Conservation (phyloP, 2,888 invertebrate genomes). For the Unio delphinus region DNA sequence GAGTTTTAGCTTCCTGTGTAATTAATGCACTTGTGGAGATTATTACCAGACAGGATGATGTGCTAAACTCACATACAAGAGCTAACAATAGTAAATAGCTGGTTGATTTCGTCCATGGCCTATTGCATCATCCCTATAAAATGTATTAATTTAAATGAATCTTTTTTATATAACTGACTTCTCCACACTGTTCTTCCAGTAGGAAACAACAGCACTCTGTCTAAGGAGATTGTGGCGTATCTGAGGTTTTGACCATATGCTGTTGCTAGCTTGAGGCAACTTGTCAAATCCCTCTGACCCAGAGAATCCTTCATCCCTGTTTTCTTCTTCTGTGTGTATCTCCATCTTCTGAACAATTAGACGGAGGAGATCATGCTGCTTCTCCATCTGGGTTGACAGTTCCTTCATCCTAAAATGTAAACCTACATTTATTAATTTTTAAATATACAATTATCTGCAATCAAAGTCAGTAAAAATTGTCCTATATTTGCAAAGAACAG, state of each 20-base stretch:
- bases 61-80: too few species aligned
- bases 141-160: too few species aligned
- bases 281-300: constrained; percentile 17
- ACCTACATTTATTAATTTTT: not conserved
- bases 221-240: constrained; percentile 28
- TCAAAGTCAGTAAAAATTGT: too few species aligned
- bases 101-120: too few species aligned
- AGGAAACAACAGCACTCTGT: constrained; percentile 32
- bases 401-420: constrained; percentile 76
- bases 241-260: constrained; percentile 20
- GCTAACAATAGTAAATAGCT: too few species aligned
- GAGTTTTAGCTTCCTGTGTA: too few species aligned
- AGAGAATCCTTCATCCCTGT: constrained; percentile 81
- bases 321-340: constrained; percentile 90
- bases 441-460: not conserved
- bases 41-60: too few species aligned
- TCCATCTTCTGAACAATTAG: constrained; percentile 88
- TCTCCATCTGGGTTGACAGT: constrained; percentile 79
- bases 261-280: not conserved
- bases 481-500: too few species aligned
- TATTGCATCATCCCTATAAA: too few species aligned
- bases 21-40: too few species aligned
- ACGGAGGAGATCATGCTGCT: constrained; percentile 83
- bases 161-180: not conserved
- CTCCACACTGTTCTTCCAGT: constrained; percentile 30